A percentile compares a stretch with the other conserved stretches of the same genome.
phyloP scores from a whole-genome alignment of 2,113 vertebrate species.

The Abramis brama region DNA sequence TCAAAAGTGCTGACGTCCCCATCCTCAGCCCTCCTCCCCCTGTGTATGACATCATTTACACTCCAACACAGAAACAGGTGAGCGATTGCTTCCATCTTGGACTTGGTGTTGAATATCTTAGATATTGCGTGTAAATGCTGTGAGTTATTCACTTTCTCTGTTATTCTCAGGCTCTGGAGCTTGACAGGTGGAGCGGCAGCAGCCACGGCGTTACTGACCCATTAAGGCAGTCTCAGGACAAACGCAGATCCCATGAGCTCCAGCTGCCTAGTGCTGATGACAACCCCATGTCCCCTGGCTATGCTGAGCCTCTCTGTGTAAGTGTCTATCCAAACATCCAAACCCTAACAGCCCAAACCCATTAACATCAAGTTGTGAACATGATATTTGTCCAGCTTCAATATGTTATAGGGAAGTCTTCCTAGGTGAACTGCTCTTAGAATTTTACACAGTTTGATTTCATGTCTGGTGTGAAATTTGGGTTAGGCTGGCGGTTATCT shows the following conservation, averaged over 20 bases:
- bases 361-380: slow-evolving; percentile 17
- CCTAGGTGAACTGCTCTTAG: slow-evolving; percentile 29
- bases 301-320: slow-evolving; percentile 82
- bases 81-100: slow-evolving; percentile 42
- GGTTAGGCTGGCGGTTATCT: neutral
- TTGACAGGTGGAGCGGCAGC: slow-evolving; percentile 70
- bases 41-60: slow-evolving; percentile 81
- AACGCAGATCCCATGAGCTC: slow-evolving; percentile 67
- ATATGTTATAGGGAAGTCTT: neutral
- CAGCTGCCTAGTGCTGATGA: slow-evolving; percentile 65
- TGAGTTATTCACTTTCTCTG: slow-evolving; percentile 25
- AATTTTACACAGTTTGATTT: neutral
- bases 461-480: neutral
- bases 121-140: neutral
- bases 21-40: slow-evolving; percentile 74
- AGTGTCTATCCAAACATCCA: slow-evolving; percentile 63
- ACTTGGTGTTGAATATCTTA: neutral
- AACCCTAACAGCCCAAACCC: slow-evolving; percentile 14
- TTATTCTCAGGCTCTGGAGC: slow-evolving; percentile 66
- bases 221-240: slow-evolving; percentile 54
- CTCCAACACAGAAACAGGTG: slow-evolving; percentile 73
- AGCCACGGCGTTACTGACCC: slow-evolving; percentile 61
- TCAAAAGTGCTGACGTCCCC: slow-evolving; percentile 74
- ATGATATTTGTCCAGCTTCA: slow-evolving; percentile 45
- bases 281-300: slow-evolving; percentile 75